These are phyloP conservation scores for Gambusia affinis DNA, from an alignment of 2,113 vertebrate species.

Conservation along the genomic window DNA sequence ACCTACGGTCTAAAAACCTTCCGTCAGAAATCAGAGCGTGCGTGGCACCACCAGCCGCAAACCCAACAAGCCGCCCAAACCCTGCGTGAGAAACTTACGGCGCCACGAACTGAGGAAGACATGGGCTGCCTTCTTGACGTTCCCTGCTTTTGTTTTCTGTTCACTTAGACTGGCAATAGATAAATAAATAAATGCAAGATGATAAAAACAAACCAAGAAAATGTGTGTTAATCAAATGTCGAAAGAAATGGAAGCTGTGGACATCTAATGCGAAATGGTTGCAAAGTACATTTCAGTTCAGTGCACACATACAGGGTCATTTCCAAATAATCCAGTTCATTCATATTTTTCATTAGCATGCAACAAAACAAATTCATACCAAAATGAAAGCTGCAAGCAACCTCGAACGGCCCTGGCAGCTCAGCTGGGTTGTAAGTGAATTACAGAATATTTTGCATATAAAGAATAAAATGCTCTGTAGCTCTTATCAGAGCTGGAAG, in stretches of 20 bases:
- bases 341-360: not conserved
- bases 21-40: slow-evolving; percentile 77
- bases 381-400: too few relatives aligned
- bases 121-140: not conserved
- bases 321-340: not conserved
- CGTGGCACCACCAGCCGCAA: slow-evolving; percentile 9
- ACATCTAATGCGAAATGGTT: not conserved
- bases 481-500: too few relatives aligned
- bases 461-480: too few relatives aligned
- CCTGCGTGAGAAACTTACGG: slow-evolving; percentile 18
- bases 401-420: too few relatives aligned
- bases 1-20: slow-evolving; percentile 37
- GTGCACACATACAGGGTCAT: too few relatives aligned
- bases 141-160: not conserved
- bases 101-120: not conserved
- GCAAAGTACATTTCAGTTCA: not conserved
- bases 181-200: not conserved
- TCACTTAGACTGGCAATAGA: slow-evolving; percentile 7
- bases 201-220: not conserved
- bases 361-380: not conserved
- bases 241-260: not conserved
- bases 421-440: too few relatives aligned
- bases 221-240: too few relatives aligned
- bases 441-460: too few relatives aligned
- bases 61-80: slow-evolving; percentile 9